These are phyloP conservation scores for Liopterus haemorrhoidalis DNA, from an alignment of 2,888 invertebrate species.

Conservation along the genomic window DNA sequence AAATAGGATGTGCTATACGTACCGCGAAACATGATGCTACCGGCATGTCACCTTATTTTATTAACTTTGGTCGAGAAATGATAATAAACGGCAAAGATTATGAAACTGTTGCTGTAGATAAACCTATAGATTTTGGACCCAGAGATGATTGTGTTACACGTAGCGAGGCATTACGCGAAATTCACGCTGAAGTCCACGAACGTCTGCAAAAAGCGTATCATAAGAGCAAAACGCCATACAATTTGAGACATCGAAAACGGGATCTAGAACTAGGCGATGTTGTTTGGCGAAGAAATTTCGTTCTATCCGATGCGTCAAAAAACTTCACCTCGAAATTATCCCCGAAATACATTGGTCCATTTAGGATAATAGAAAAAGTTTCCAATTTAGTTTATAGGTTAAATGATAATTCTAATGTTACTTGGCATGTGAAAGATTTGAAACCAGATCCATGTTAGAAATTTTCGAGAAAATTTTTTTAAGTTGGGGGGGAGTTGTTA, in stretches of 20 bases:
- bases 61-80: slow-evolving; percentile 28
- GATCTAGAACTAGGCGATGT: neutral
- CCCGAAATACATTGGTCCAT: slow-evolving; percentile 24
- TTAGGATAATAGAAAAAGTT: neutral
- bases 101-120: neutral
- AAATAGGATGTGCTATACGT: slow-evolving; percentile 31
- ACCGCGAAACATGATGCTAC: slow-evolving; percentile 31
- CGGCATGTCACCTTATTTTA: slow-evolving; percentile 28
- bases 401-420: neutral
- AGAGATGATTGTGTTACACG: neutral
- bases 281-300: slow-evolving; percentile 4
- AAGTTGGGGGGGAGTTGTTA: no score
- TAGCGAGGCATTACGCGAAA: neutral
- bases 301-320: slow-evolving; percentile 18
- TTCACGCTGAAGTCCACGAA: neutral
- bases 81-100: slow-evolving; percentile 16
- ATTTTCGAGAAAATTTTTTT: no score
- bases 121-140: neutral
- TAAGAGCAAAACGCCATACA: neutral
- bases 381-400: neutral
- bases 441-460: slow-evolving; percentile 10
- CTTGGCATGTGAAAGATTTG: slow-evolving; percentile 11
- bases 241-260: neutral
- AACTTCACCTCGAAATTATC: slow-evolving; percentile 23
- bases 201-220: slow-evolving; percentile 2